Conservation (phyloP, 2,113 vertebrate genomes). For the Cathartes aura region DNA sequence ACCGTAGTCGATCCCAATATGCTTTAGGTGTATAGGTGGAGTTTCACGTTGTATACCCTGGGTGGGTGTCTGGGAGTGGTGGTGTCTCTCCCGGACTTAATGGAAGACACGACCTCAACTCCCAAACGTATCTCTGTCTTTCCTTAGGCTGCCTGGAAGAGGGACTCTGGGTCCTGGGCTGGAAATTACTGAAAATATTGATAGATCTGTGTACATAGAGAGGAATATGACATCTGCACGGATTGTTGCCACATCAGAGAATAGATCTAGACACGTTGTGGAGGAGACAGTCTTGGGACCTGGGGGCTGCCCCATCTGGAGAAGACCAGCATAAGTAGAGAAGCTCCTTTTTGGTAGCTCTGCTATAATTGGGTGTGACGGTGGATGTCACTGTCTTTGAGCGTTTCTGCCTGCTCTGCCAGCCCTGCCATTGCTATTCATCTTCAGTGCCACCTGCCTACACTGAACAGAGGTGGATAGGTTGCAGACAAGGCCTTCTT, state of each 20-base stretch:
- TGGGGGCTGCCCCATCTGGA: not conserved
- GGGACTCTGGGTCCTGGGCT: not conserved
- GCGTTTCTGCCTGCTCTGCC: not conserved
- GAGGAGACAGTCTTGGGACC: not conserved
- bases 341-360: not conserved
- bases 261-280: not conserved
- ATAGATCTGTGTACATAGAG: not conserved
- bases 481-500: not conserved
- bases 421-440: not conserved
- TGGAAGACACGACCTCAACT: not conserved
- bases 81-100: not conserved
- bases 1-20: rapidly evolving
- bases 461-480: not conserved
- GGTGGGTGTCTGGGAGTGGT: not conserved
- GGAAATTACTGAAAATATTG: not conserved
- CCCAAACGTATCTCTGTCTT: not conserved
- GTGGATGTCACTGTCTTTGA: not conserved
- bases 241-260: not conserved
- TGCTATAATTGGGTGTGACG: not conserved
- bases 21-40: not conserved
- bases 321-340: not conserved
- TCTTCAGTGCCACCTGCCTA: not conserved
- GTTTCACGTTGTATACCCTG: not conserved
- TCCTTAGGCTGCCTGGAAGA: not conserved
- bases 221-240: not conserved